Base-by-base conservation (phyloP, 2,113 vertebrate species). In the Cygnus atratus region DNA sequence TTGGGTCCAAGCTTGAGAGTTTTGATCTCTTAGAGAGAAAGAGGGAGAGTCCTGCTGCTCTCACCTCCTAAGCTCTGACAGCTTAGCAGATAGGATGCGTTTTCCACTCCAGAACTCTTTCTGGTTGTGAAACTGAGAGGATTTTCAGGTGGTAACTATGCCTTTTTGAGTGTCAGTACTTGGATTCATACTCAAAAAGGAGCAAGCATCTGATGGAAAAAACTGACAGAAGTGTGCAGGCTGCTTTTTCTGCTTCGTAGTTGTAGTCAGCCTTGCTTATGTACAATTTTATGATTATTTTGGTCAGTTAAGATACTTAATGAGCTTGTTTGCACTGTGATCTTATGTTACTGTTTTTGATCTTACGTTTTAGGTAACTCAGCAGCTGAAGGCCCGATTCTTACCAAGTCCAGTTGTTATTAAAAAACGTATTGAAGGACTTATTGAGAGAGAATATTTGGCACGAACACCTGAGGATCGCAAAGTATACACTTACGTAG, bases 371-470 rank as follows among this genome's bases (percentile, higher is more conserved):
- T 94, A 99, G 99, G 99, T 99, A 97, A 99, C 99, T 97, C 99
- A 99, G 97, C 99, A 99, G 97, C 98, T 99, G 96, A 99, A 98
- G 95, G 98, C 99, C 68, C 98, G 99, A 97, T 99, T 99, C 98
- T 98, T 99, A 97, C 99, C 99, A 97, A 99, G 99, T 96, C 99
- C 99, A 85, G 99, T 99, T 98, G 99, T 99, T 95, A 99, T 99
- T 98, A 99, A 99, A 98, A 99, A 99, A 95, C 99, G 99, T 97
- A 99, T 99, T 97, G 99, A 99, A 98, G 99, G 99, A 99, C 99
- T 99, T 98, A 99, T 99, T 99, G 99, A 99, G 98, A 98, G 99
- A 98, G 99, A 99, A 97, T 99, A 99, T 98, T 98, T 99, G 98
- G 99, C 99, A 96, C 98, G 99, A 98, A 99, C 99, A 93, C 99